Evolutionary conservation across 2,113 vertebrate genomes (phyloP).

Genomic region (Hemiprocne comata): DNA sequence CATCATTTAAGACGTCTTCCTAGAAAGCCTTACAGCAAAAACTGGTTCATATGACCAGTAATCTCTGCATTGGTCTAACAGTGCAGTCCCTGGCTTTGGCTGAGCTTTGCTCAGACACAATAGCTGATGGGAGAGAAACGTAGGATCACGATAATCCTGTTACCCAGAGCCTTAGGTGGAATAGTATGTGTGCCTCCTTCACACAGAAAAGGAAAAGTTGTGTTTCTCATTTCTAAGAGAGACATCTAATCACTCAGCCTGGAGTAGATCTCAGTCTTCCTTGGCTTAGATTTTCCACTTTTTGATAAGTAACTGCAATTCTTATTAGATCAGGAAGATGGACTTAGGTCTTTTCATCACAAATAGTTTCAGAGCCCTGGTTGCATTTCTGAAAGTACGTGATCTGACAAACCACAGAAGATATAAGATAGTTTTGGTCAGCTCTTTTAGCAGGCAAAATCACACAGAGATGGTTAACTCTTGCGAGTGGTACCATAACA

Average conservation of each 20-base stretch:
- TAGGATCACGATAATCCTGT: background rate
- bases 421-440: background rate
- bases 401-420: background rate
- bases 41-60: background rate
- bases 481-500: background rate
- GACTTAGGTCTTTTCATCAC: background rate
- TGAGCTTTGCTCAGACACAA: background rate
- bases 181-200: background rate
- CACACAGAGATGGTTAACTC: accelerated
- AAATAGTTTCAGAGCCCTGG: background rate
- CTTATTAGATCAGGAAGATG: background rate
- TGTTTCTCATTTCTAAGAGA: background rate
- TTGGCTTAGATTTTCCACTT: background rate
- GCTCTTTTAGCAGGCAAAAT: background rate
- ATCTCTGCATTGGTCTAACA: background rate
- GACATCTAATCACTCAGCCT: background rate
- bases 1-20: background rate
- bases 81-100: background rate
- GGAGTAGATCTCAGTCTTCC: background rate
- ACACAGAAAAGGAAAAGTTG: background rate
- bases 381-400: background rate
- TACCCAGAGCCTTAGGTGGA: background rate
- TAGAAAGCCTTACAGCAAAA: background rate
- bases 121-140: background rate
- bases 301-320: background rate